phyloP scores from a whole-genome alignment of 1,140 invertebrate species.

The Trachelipus rathkii region DNA sequence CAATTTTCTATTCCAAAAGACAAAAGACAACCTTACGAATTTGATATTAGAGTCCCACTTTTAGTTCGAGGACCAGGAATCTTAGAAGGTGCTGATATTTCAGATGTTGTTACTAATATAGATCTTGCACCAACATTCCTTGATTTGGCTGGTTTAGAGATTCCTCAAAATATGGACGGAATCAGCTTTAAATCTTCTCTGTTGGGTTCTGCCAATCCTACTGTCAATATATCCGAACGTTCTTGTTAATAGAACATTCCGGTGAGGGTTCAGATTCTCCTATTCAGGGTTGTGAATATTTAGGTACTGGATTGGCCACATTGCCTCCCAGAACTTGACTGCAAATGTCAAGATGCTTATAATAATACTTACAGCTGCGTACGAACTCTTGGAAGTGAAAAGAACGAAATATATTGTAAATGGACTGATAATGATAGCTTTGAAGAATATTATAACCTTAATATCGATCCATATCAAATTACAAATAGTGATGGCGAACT shows the following conservation, averaged over 20 bases:
- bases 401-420: constrained; percentile 67
- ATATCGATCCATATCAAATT: constrained; percentile 64
- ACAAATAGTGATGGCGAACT: constrained; percentile 55
- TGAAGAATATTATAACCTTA: constrained; percentile 65
- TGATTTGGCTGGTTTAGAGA: constrained; percentile 54
- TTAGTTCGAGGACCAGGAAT: constrained; percentile 70
- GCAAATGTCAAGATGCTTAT: constrained; percentile 73
- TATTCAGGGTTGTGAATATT: constrained; percentile 37
- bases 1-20: constrained; percentile 72
- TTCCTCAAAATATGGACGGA: constrained; percentile 17
- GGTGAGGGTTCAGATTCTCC: constrained; percentile 60
- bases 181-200: not conserved
- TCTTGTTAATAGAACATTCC: constrained; percentile 69
- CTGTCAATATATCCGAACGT: constrained; percentile 41
- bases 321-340: constrained; percentile 61
- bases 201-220: not conserved
- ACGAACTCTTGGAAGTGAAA: constrained; percentile 55
- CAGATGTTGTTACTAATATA: constrained; percentile 64
- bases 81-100: constrained; percentile 50
- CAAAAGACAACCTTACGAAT: constrained; percentile 84
- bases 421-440: constrained; percentile 67
- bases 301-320: constrained; percentile 54
- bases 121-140: constrained; percentile 78
- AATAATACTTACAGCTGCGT: constrained; percentile 81
- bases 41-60: constrained; percentile 76